Evolutionary conservation across 2,113 vertebrate species (phyloP), one percentile per base, ranked within the genome.

Genomic region (Baryphthengus martii): DNA sequence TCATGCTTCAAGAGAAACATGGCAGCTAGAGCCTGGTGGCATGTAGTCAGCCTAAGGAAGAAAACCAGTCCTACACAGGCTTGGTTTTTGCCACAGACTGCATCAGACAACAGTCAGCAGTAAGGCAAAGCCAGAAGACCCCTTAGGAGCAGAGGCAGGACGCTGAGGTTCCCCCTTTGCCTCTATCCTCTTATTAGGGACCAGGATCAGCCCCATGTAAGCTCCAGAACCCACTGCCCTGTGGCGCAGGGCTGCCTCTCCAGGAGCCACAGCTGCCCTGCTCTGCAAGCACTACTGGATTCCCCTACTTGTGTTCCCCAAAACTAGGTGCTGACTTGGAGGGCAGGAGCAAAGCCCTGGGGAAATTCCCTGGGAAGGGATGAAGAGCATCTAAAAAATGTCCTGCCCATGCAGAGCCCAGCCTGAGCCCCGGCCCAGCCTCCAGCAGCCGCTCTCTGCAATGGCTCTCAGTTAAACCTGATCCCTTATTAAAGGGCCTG

Each of bases 401-500:
- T 40, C 49, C 61, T 61, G 79, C 44, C 75, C 31, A 21, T 0
- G 1, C 3, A 0, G 70, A 86, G 55, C 80, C 26, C 77, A 85
- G 82, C 58, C 67, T 40, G 47, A 77, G 72, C 19, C 63, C 76
- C 13, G 63, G 59, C 80, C 87, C 47, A 28, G 78, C 92, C 55
- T 53, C 94, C 74, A 14, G 78, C 94, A 82, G 68, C 88, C 67
- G 0, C 42, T 29, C 77, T 92, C 83, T 67, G 71, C 93, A 93
- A 88, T 56, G 9, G 88, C 89, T 47, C 76, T 91, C 88, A 76
- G 91, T 97, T 97, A 96, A 97, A 97, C 90, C 88, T 96, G 96
- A 97, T 97, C 95, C 90, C 90, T 95, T 50, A 39, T 96, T 96
- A 92, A 96, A 96, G 91, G 88, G 94, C 80, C 96, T 95, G 94